Evolutionary conservation across 37 sponge, comb jelly and placozoan genomes (phyloP), one percentile per base, ranked within the genome.

Genomic region (Oopsacas minuta): DNA sequence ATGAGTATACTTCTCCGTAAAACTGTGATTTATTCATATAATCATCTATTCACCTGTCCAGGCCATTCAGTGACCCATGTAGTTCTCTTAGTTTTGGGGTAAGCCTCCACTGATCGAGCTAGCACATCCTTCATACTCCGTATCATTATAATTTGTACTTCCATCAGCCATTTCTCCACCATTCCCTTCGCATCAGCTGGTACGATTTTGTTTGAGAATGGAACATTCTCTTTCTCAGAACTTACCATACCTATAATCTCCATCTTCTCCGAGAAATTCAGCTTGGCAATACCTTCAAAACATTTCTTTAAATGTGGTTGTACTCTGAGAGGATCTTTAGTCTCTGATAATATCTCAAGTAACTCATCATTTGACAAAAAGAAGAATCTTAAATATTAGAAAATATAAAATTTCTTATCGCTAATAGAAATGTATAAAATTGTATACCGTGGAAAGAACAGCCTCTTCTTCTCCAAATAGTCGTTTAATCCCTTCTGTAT

Each of bases 91-190:
- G 86, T 86, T 36, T 84, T 81, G 36, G 87, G 81, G 82, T 97
- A 97, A 25, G 92, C 93, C 35, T 39, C 88, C 82, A 91, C 88
- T n/a, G 95, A 83, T 83, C 91, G 49, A 52, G 83, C 84, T 53
- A 83, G 90, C 82, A 97, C 92, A 84, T 91, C 92, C 69, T 87
- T 88, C 84, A 97, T 82, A 86, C 95, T 94, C 36, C 83, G 46
- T 30, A 91, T 97, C 98, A 97, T 97, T 22, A 83, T 86, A 37
- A 91, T 52, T 38, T 95, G 93, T 0, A 96, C 97, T 53, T 92
- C 87, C 22, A 97, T 90, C 52, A 97, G 89, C 98, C 98, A 97
- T 36, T 97, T 97, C 93, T 97, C 98, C 38, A 97, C 98, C 98
- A 97, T 97, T 37, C 98, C 98, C 92, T 93, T 96, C 37, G 98